These are phyloP conservation scores for Lepidurus apus DNA, from an alignment of 1,140 invertebrate genomes.

Conservation along the genomic window DNA sequence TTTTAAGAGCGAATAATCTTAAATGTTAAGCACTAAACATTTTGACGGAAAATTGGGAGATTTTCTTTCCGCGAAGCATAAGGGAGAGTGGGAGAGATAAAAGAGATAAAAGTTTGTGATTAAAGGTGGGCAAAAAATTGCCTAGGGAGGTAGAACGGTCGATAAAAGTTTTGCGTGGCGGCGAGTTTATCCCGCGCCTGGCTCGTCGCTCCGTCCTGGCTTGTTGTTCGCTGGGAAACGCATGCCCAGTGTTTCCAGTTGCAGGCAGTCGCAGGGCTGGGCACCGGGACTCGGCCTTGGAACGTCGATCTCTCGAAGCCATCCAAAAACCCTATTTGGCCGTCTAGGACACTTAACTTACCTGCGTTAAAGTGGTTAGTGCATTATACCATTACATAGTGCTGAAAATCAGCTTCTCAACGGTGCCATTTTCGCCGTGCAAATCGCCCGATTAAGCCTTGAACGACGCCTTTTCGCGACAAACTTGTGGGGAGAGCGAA, in stretches of 20 bases:
- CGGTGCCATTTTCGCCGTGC: not conserved
- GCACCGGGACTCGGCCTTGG: slow-evolving; percentile 15
- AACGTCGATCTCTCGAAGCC: slow-evolving; percentile 20
- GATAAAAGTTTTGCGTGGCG: not conserved
- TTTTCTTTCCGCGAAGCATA: not conserved
- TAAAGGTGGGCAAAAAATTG: not conserved
- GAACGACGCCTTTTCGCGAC: not conserved
- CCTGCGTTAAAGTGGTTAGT: slow-evolving; percentile 18
- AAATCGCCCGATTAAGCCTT: not conserved
- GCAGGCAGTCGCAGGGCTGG: slow-evolving; percentile 4
- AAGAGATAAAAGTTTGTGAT: not conserved
- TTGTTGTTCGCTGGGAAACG: slow-evolving; percentile 5
- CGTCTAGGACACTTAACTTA: not conserved
- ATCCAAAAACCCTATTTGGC: slow-evolving; percentile 15
- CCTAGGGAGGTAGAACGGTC: not conserved
- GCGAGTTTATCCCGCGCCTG: not conserved
- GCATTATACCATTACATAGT: not conserved
- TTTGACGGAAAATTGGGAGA: no score
- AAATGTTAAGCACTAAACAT: no score
- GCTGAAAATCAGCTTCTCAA: not conserved
- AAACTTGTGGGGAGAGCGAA: not conserved
- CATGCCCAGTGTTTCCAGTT: slow-evolving; percentile 18
- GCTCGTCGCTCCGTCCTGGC: not conserved
- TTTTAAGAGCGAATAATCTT: no score
- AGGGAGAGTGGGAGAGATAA: not conserved